Evolutionary conservation across 2,797 vertebrate genomes (phyloP), one percentile per base, ranked within the genome.

Genomic region (Scyliorhinus canicula): DNA sequence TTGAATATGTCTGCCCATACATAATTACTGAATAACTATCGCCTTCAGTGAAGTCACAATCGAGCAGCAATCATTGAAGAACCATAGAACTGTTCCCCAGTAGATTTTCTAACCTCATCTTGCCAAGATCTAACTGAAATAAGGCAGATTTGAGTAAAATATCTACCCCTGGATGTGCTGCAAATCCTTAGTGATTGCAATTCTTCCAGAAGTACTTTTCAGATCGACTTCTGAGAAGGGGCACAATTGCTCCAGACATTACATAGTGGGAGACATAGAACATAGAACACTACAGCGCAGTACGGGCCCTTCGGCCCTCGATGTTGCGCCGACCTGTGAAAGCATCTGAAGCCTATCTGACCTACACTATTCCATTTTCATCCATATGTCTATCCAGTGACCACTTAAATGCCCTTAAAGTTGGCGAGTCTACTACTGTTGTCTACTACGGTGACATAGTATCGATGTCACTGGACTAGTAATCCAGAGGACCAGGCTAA

Each of bases 161-260:
- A 24, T 26, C 71, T 47, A 26, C 7, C 79, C 7, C 79, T 9
- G 40, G 91, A 96, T 97, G 95, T 98, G 97, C 95, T 96, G 97
- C 90, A 98, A 79, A 47, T 21, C 96, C 90, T 96, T 97, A 74
- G 96, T 96, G 85, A 98, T 57, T 95, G 97, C 97, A 94, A 96
- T 97, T 52, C 60, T 96, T 91, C 95, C 94, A 65, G 96, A 95
- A 86, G 95, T 95, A 69, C 95, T 95, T 95, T 96, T 97, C 44
- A 97, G 95, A 95, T 96, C 96, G 6, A 97, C 95, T 77, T 95
- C 96, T 12, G 50, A 50, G 50, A 26, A 26, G 26, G 84, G 84
- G 84, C 26, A 86, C 2, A 55, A 52, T 52, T 28, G 47, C 7
- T 52, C 84, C 26, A 26, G 21, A 19, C 8, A 50, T 0, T 50